phyloP scores from a whole-genome alignment of 2,888 invertebrate genomes.

The Acholoe squamosa region DNA sequence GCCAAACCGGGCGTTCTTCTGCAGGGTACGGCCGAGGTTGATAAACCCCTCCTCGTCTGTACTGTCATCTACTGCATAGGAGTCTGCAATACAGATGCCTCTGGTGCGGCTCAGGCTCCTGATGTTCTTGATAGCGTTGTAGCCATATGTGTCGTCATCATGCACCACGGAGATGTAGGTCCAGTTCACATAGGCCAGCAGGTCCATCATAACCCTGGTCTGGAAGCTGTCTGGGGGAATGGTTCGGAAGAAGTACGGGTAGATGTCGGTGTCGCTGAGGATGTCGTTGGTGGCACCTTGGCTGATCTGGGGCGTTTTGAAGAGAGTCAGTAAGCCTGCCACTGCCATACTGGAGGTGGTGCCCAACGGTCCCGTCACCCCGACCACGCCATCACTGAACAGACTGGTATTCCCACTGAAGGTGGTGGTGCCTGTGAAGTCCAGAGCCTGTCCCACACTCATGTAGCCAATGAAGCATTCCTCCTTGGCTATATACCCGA shows the following conservation, averaged over 20 bases:
- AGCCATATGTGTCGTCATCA: slow-evolving; percentile 65
- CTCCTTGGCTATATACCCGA: slow-evolving; percentile 72
- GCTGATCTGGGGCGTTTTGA: slow-evolving; percentile 70
- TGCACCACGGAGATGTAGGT: slow-evolving; percentile 71
- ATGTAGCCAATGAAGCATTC: slow-evolving; percentile 72
- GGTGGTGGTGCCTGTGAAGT: slow-evolving; percentile 65
- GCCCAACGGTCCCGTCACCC: slow-evolving; percentile 70
- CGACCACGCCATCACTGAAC: slow-evolving; percentile 64
- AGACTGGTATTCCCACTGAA: neutral
- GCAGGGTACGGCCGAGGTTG: neutral
- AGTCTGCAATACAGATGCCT: slow-evolving; percentile 37
- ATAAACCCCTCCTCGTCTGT: neutral
- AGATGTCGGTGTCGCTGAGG: slow-evolving; percentile 69
- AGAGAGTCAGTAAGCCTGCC: slow-evolving; percentile 69
- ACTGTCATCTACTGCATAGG: slow-evolving; percentile 19
- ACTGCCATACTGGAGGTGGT: slow-evolving; percentile 71
- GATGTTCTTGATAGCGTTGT: slow-evolving; percentile 48
- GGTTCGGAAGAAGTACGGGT: slow-evolving; percentile 70
- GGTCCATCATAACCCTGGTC: slow-evolving; percentile 69
- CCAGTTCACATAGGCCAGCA: slow-evolving; percentile 69
- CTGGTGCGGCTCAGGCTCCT: neutral
- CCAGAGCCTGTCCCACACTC: slow-evolving; percentile 69
- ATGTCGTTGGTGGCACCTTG: slow-evolving; percentile 70
- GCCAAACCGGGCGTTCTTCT: slow-evolving; percentile 1
- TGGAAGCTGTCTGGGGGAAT: slow-evolving; percentile 71